Evolutionary conservation across 2,888 invertebrate species (phyloP).

Genomic region (Epinotia nisella): DNA sequence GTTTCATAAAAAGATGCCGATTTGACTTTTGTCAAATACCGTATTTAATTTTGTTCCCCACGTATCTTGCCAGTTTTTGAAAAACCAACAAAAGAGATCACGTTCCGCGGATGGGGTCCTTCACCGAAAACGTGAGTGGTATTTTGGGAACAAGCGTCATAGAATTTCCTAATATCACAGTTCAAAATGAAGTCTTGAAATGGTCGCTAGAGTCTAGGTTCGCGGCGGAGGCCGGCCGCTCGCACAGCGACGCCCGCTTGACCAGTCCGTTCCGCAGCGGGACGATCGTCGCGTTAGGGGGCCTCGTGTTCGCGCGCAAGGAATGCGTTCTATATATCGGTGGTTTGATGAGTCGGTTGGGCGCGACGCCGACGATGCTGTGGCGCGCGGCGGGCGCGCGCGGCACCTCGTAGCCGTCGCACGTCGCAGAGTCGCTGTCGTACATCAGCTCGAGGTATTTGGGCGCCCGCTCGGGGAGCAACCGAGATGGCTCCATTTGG

Average conservation of each 20-base stretch:
- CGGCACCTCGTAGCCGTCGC: conserved; percentile 88
- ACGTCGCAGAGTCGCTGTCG: conserved; percentile 78
- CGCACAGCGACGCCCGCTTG: conserved; percentile 71
- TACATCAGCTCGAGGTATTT: conserved; percentile 89
- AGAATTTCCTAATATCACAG: conserved; percentile 74
- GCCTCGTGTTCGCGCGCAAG: conserved; percentile 63
- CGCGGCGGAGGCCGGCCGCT: conserved; percentile 49
- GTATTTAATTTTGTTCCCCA: no score
- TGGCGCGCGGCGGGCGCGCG: conserved; percentile 73
- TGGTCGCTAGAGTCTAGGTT: conserved; percentile 63
- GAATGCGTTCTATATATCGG: conserved; percentile 71
- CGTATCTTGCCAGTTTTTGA: no score
- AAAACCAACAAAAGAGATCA: no score
- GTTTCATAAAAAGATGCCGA: no score
- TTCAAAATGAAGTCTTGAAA: conserved; percentile 78
- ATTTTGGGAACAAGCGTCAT: conserved; percentile 26
- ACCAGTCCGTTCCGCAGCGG: conserved; percentile 70
- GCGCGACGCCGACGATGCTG: conserved; percentile 76
- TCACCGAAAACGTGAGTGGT: background rate
- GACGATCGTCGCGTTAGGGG: conserved; percentile 76
- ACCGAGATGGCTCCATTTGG: conserved; percentile 75
- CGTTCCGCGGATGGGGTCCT: background rate
- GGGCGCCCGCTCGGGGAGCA: conserved; percentile 75
- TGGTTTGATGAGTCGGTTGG: conserved; percentile 69
- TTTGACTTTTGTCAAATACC: no score